phyloP scores from a whole-genome alignment of 2,113 vertebrate genomes.

The Cyanistes caeruleus region DNA sequence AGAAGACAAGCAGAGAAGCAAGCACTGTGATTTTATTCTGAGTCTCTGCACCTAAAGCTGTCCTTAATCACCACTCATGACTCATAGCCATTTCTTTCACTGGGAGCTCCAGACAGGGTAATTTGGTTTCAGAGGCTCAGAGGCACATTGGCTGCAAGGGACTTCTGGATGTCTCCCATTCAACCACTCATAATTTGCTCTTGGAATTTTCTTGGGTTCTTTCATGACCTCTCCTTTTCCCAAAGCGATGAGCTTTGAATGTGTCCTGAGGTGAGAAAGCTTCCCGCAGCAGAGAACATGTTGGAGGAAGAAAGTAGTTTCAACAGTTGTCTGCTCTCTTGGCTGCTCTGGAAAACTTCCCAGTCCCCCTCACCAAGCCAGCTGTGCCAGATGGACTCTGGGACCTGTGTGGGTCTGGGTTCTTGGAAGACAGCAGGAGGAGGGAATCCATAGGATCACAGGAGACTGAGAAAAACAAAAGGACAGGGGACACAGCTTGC shows the following conservation, averaged over 20 bases:
- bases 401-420: neutral
- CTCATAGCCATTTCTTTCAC: slow-evolving; percentile 34
- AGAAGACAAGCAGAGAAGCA: slow-evolving; percentile 5
- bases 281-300: neutral
- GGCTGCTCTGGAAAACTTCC: neutral
- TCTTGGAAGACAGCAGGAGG: neutral
- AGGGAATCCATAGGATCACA: neutral
- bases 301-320: neutral
- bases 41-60: slow-evolving; percentile 30
- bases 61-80: slow-evolving; percentile 46
- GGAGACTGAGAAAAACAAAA: neutral
- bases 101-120: slow-evolving; percentile 21
- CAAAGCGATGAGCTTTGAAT: neutral
- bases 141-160: neutral
- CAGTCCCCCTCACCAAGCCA: neutral
- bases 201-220: neutral
- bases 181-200: neutral
- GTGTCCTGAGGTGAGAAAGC: neutral
- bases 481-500: neutral
- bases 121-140: slow-evolving; percentile 6
- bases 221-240: neutral
- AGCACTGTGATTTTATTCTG: slow-evolving; percentile 33
- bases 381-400: neutral
- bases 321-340: neutral
- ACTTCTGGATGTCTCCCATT: neutral